Percentiles rank a stretch among this genome's conserved stretches.
Evolutionary conservation across 1,140 invertebrate genomes (phyloP).

Genomic region (Penaeus vannamei): DNA sequence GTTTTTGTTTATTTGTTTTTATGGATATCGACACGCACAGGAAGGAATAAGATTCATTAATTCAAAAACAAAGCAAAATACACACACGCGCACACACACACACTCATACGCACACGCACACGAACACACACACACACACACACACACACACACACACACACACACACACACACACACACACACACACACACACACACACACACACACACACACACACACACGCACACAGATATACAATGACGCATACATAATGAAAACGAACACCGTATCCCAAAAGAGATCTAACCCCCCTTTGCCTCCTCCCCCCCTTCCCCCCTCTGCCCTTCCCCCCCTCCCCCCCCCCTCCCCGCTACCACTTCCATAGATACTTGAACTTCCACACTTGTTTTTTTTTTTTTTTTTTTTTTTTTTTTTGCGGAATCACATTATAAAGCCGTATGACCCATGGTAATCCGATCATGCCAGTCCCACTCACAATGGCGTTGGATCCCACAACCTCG

Average conservation of each 20-base stretch:
- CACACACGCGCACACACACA: background rate
- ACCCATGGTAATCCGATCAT: conserved; percentile 1
- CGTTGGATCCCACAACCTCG: conserved; percentile 18
- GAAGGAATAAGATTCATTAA: too few relatives aligned
- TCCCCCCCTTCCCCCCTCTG: background rate
- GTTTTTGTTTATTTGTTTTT: too few relatives aligned
- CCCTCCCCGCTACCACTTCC: background rate
- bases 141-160: background rate
- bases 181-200: background rate
- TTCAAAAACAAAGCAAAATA: too few relatives aligned
- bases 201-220: background rate
- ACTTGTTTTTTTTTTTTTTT: conserved; percentile 7
- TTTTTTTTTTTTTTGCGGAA: background rate
- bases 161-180: background rate
- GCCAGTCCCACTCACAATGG: conserved; percentile 12
- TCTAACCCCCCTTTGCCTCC: background rate
- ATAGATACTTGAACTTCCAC: background rate
- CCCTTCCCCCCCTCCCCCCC: background rate
- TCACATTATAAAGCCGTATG: background rate
- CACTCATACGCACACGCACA: background rate
- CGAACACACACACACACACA: background rate
- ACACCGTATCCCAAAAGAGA: background rate
- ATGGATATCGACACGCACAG: too few relatives aligned
- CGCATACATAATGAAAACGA: background rate
- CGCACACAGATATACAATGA: background rate